Base-by-base conservation (phyloP, 2,797 vertebrate genomes). In the Borostomias antarcticus region DNA sequence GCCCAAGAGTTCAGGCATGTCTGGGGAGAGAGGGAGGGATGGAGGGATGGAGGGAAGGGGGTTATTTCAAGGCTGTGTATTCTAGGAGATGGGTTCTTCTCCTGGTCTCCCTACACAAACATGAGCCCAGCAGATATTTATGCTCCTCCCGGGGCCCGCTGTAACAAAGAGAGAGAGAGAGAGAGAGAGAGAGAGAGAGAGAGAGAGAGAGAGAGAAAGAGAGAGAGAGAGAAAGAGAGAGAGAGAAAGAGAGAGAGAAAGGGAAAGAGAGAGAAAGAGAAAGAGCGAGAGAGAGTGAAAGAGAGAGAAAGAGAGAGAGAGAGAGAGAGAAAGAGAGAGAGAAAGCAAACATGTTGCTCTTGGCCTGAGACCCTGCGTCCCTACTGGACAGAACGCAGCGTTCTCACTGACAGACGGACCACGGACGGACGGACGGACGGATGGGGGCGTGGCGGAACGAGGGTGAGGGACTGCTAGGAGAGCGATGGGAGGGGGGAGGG, bases 41-140 rank as follows among this genome's bases (percentile, higher is more conserved):
- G 35, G 25, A 45, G 69, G 51, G 68, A 79, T 66, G 70, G 73
- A 80, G 57, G 76, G 82, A 80, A 79, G 81, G 84, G 77, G 87
- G 85, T 80, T 82, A 85, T 89, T 91, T 91, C 85, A 90, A 88
- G 85, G 82, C 85, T 91, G 85, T 90, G 84, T 91, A 90, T 91
- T 92, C 89, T 89, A 86, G 85, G 86, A 91, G 88, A 90, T 85
- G 81, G 86, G 74, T 75, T 85, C 79, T 85, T 85, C 85, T 86
- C 75, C 75, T 69, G 73, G n/a, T n/a, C 86, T 89, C 86, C 84
- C 85, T 87, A 79, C 85, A 89, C 86, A 91, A 93, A 92, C 88
- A 88, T 78, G 77, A 85, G 81, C 80, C 65, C 80, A 81, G 73
- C 81, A 82, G 86, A 89, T 91, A 91, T 92, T 91, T 89, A 90